Evolutionary conservation across 2,888 invertebrate species (phyloP).

Genomic region (Limnephilus lunatus): DNA sequence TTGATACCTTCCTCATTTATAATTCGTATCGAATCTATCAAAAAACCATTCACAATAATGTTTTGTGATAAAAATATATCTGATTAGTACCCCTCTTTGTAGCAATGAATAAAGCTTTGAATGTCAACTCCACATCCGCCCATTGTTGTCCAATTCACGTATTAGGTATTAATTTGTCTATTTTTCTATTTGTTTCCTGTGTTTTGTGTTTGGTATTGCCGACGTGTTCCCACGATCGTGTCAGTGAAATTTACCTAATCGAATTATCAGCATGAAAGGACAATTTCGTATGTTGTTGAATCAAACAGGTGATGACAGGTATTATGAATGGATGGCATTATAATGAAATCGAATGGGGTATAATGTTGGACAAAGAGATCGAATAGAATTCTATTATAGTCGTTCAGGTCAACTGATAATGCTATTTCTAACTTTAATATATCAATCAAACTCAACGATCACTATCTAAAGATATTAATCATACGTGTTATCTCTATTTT

Average conservation of each 20-base stretch:
- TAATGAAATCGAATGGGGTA: not conserved
- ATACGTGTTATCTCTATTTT: too few relatives aligned
- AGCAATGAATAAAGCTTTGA: not conserved
- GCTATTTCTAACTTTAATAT: not conserved
- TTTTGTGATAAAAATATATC: not conserved
- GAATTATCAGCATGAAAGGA: not conserved
- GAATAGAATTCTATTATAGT: not conserved
- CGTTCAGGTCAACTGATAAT: not conserved
- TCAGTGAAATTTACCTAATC: not conserved
- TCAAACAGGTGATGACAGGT: not conserved
- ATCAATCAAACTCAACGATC: not conserved
- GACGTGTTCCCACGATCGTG: not conserved
- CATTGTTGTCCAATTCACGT: constrained; percentile 4
- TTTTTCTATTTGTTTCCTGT: constrained; percentile 8
- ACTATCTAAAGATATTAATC: too few relatives aligned
- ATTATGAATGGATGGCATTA: not conserved
- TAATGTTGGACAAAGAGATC: not conserved
- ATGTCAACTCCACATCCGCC: constrained; percentile 8
- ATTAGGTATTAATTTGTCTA: not conserved
- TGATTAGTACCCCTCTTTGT: not conserved
- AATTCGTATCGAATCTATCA: not conserved
- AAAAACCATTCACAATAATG: not conserved
- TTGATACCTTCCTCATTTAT: not conserved
- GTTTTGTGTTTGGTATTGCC: not conserved
- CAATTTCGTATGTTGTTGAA: not conserved